Base-by-base conservation (phyloP, 2,888 invertebrate genomes). In the Poecilus cupreus region DNA sequence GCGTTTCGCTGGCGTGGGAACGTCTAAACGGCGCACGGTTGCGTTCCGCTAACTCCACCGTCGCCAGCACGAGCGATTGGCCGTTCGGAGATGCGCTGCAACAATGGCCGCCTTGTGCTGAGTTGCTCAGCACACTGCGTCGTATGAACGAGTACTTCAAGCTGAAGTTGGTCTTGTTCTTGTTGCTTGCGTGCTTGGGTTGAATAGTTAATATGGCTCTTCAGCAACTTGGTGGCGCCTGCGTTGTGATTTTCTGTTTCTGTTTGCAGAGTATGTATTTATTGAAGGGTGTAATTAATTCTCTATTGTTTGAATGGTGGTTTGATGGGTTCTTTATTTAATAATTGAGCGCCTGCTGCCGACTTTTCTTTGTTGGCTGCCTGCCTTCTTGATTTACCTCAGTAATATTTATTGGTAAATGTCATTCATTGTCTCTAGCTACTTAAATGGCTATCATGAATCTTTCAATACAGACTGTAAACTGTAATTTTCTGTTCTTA, bases 41-140 rank as follows among this genome's bases (percentile, higher is more conserved):
- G 37, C 68, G 39, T 60, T 24, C 39, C 39, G 11, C 32, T 32
- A 64, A 64, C 16, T 32, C 70, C 10, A 43, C 18, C 11, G 20
- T 43, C 24, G 54, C 16, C 20, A 10, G 18, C 18, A 54, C 20
- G 43, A n/a, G 79, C 64, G 68, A 79, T 79, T 79, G 79, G 79
- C 32, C 51, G 79, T 22, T 74, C 43, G n/a, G 11, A 37, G 76
- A 76, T 76, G 57, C 76, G 76, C 57, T 64, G 46, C 32, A 43
- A 79, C 79, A 79, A 79, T 79, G 79, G 79, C 79, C 51, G 79
- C 79, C 70, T 77, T 70, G 37, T 39, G 43, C 43, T 18, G 11
- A 54, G 18, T 54, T 54, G 54, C 16, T 54, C 24, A 51, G 51
- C 51, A 10, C 51, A 18, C 51, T 8, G 51, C 16, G 51, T 51